Evolutionary conservation across 2,113 vertebrate species (phyloP).

Genomic region (Coreoperca whiteheadi): DNA sequence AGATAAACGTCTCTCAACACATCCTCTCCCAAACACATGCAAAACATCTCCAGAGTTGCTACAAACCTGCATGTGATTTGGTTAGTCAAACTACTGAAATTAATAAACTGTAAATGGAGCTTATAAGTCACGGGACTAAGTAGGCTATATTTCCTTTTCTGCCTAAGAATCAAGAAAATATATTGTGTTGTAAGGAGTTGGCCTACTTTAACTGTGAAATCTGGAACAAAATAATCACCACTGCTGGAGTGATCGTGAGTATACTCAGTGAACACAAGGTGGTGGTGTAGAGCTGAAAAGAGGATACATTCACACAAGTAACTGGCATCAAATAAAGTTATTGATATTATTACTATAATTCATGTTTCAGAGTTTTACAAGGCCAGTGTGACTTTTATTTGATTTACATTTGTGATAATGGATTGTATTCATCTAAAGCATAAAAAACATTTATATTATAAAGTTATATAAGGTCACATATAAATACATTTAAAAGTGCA

Average conservation of each 20-base stretch:
- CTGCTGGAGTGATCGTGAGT: neutral
- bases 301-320: neutral
- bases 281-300: constrained; percentile 48
- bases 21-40: no score
- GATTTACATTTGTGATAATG: neutral
- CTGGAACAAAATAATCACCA: neutral
- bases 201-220: neutral
- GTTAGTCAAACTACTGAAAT: neutral
- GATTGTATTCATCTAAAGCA: neutral
- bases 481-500: constrained; percentile 57
- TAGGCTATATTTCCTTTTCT: neutral
- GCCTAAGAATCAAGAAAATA: neutral
- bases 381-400: neutral
- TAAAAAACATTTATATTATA: neutral
- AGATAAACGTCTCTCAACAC: no score
- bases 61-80: neutral
- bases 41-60: neutral
- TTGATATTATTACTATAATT: neutral
- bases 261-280: constrained; percentile 53
- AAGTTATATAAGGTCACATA: constrained; percentile 5
- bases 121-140: no score
- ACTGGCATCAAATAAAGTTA: neutral
- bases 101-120: neutral
- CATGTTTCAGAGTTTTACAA: neutral
- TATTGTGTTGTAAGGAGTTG: neutral